Conservation (phyloP, 2,113 vertebrate species). For the Cinclus mexicanus region DNA sequence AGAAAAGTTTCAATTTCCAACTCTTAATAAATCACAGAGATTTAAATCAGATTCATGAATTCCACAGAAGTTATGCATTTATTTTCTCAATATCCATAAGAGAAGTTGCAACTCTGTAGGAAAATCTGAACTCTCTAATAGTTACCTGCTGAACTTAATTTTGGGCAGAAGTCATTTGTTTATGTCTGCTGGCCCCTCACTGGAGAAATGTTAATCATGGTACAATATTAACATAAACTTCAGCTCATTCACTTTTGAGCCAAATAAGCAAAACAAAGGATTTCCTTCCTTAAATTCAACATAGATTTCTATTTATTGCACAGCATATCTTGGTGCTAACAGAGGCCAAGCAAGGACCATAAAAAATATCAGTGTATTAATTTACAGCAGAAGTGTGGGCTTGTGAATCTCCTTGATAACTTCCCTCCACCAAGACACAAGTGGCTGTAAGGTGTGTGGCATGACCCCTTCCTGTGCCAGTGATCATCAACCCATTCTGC, state of each 20-base stretch:
- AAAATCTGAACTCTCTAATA: conserved; percentile 26
- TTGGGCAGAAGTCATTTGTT: not conserved
- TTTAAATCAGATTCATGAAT: conserved; percentile 18
- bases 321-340: not conserved
- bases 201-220: not conserved
- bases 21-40: conserved; percentile 37
- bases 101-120: not conserved
- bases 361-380: not conserved
- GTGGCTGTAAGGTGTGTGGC: not conserved
- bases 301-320: not conserved
- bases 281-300: not conserved
- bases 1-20: conserved; percentile 47
- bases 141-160: conserved; percentile 25
- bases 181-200: not conserved
- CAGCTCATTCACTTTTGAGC: not conserved
- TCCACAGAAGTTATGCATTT: not conserved
- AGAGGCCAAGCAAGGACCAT: not conserved
- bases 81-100: conserved; percentile 24
- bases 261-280: not conserved
- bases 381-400: not conserved
- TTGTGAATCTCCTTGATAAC: not conserved
- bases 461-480: not conserved
- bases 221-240: not conserved
- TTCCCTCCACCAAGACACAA: not conserved
- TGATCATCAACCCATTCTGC: not conserved